Evolutionary conservation across 2,888 invertebrate species (phyloP).

Genomic region (Acronicta leporina): DNA sequence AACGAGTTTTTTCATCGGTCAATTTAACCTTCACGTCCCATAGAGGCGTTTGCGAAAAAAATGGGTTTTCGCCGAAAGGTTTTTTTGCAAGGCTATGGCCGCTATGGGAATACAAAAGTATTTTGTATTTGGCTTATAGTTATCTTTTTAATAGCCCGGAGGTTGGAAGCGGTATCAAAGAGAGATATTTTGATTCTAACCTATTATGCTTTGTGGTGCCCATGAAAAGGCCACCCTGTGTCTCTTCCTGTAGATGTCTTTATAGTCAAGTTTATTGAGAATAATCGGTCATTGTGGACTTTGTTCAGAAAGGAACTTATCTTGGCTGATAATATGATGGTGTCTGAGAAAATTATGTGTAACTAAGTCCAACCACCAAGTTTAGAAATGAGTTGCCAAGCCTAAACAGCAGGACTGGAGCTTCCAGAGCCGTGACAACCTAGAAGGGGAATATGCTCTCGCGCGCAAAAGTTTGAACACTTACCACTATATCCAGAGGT

Average conservation of each 20-base stretch:
- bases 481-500: too few relatives aligned
- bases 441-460: too few relatives aligned
- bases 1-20: constrained; percentile 33
- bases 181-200: constrained; percentile 33
- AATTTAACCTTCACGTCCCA: constrained; percentile 39
- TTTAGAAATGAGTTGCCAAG: too few relatives aligned
- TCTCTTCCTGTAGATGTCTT: constrained; percentile 13
- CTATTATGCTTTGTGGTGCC: constrained; percentile 35
- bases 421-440: too few relatives aligned
- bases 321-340: too few relatives aligned
- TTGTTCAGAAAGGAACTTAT: neutral
- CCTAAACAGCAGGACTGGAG: too few relatives aligned
- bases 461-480: too few relatives aligned
- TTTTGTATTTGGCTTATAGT: constrained; percentile 44
- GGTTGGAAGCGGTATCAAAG: constrained; percentile 47
- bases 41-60: constrained; percentile 29
- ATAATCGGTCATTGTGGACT: neutral
- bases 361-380: too few relatives aligned
- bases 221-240: constrained; percentile 30
- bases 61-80: constrained; percentile 38
- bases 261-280: neutral
- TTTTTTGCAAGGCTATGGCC: constrained; percentile 25
- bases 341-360: too few relatives aligned
- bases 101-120: constrained; percentile 37
- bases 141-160: constrained; percentile 36